Percentiles rank a stretch among this genome's conserved stretches.
Conservation (phyloP, 2,797 vertebrate genomes). For the Pipistrellus nathusii region DNA sequence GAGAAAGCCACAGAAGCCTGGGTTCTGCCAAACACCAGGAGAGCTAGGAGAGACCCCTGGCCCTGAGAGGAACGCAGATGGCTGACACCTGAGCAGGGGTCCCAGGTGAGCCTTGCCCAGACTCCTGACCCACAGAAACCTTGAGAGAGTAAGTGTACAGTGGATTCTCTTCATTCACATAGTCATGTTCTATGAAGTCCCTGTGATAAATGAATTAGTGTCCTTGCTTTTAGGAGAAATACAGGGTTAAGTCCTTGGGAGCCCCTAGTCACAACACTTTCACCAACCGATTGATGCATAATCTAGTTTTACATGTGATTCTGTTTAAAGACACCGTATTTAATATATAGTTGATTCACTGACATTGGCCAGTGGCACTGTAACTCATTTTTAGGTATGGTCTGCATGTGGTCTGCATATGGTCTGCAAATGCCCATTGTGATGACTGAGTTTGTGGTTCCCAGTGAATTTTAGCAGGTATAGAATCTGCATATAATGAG, state of each 20-base stretch:
- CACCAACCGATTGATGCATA: neutral
- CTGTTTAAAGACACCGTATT: too few species aligned
- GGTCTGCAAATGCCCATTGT: neutral
- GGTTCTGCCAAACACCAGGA: neutral
- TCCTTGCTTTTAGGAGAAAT: neutral
- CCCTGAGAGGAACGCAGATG: neutral
- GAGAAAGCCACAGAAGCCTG: neutral
- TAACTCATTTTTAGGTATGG: too few species aligned
- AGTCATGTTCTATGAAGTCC: neutral
- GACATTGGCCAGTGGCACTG: too few species aligned
- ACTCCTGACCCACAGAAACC: too few species aligned
- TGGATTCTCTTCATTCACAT: neutral
- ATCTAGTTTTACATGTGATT: too few species aligned
- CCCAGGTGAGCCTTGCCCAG: too few species aligned
- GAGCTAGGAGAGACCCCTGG: neutral
- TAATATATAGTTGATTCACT: too few species aligned
- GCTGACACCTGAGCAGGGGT: neutral
- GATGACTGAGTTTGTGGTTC: neutral
- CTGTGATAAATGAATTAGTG: accelerated
- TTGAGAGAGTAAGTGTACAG: too few species aligned
- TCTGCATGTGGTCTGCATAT: neutral
- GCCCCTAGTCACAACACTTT: neutral
- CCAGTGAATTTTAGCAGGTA: neutral
- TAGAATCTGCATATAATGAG: neutral
- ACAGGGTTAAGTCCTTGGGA: neutral